phyloP scores from a whole-genome alignment of 2,888 invertebrate species.

The Acronicta psi region DNA sequence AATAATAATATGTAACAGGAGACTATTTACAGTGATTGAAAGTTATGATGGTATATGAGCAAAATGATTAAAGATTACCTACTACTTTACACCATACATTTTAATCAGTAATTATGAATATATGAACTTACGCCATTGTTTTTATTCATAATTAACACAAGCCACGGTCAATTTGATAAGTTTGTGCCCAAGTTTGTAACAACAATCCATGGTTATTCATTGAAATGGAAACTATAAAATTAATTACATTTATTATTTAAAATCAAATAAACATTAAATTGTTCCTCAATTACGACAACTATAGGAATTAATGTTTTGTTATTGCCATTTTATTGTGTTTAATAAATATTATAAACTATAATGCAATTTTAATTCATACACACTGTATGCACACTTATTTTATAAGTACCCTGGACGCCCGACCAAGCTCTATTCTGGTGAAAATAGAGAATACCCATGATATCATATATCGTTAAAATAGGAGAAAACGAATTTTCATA shows the following conservation, averaged over 20 bases:
- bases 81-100: conserved; percentile 10
- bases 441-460: too few species aligned
- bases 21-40: conserved; percentile 1
- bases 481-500: too few species aligned
- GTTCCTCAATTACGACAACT: conserved; percentile 45
- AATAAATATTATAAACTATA: conserved; percentile 55
- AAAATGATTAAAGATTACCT: not conserved
- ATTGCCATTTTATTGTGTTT: conserved; percentile 61
- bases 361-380: not conserved
- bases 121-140: conserved; percentile 2
- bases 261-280: conserved; percentile 35
- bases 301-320: conserved; percentile 61
- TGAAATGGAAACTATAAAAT: conserved; percentile 18
- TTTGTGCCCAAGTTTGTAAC: conserved; percentile 11
- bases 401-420: too few species aligned
- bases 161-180: conserved; percentile 17
- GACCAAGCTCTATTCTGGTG: too few species aligned
- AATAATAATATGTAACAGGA: conserved; percentile 4
- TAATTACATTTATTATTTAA: conserved; percentile 22
- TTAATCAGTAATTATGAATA: conserved; percentile 4
- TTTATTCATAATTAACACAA: not conserved
- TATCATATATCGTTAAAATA: too few species aligned
- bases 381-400: not conserved
- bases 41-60: conserved; percentile 1
- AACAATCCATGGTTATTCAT: not conserved